phyloP scores from a whole-genome alignment of 2,888 invertebrate species.

The Ophion ellenae region DNA sequence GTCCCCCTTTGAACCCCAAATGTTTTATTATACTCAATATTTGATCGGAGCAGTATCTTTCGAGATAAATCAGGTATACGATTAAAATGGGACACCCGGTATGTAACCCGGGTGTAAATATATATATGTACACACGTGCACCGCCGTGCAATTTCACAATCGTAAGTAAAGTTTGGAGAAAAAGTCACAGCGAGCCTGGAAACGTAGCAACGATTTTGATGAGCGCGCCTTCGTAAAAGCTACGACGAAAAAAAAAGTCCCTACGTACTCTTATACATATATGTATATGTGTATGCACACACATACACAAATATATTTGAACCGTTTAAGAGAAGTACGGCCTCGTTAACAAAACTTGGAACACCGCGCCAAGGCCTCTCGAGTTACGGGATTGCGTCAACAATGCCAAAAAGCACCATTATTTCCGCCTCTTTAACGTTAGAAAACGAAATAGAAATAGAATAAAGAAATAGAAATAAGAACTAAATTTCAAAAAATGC shows the following conservation, averaged over 20 bases:
- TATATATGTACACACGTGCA: neutral
- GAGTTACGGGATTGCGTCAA: constrained; percentile 34
- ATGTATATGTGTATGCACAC: neutral
- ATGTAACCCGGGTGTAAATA: too few species aligned
- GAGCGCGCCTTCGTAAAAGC: neutral
- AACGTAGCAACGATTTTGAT: constrained; percentile 34
- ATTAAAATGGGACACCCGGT: too few species aligned
- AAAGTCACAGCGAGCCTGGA: constrained; percentile 18
- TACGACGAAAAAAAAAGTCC: neutral
- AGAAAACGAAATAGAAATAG: constrained; percentile 15
- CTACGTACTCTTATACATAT: neutral
- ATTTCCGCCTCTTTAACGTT: constrained; percentile 39
- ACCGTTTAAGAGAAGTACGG: constrained; percentile 25
- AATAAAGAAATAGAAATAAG: neutral
- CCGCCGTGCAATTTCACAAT: constrained; percentile 55
- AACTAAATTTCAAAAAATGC: neutral
- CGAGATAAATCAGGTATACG: too few species aligned
- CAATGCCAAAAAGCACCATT: constrained; percentile 19
- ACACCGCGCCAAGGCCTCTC: neutral
- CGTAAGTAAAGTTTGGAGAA: constrained; percentile 47
- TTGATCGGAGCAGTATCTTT: too few species aligned
- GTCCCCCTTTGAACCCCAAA: too few species aligned
- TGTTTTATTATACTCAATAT: too few species aligned
- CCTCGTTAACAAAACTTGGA: constrained; percentile 32
- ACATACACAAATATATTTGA: constrained; percentile 20